A percentile compares a stretch with the other conserved stretches of the same genome.
Evolutionary conservation across 2,888 invertebrate species (phyloP).

Genomic region (Agriotes lineatus): DNA sequence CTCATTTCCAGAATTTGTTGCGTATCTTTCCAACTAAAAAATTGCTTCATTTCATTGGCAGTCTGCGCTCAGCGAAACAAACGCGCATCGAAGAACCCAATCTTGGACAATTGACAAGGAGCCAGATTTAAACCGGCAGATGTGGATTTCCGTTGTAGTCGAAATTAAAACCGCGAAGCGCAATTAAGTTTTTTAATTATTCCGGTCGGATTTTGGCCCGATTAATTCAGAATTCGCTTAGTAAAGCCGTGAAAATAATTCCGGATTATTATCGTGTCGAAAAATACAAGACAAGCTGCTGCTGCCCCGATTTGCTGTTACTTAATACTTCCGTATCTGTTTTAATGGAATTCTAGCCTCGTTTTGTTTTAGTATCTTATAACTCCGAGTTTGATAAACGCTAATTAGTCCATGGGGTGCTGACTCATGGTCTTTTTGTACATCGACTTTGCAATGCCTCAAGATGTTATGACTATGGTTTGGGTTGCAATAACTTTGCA

Average conservation of each 20-base stretch:
- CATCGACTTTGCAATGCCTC: no score
- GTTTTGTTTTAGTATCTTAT: neutral
- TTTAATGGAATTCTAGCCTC: neutral
- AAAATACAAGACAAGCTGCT: conserved; percentile 13
- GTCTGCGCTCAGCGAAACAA: no score
- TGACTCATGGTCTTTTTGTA: conserved; percentile 10
- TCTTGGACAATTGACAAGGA: conserved; percentile 14
- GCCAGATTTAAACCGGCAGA: conserved; percentile 38
- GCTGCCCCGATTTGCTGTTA: conserved; percentile 8
- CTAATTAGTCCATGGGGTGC: neutral
- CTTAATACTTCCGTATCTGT: conserved; percentile 12
- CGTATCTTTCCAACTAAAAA: no score
- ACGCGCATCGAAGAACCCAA: no score
- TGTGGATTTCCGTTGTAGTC: conserved; percentile 39
- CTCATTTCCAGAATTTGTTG: no score
- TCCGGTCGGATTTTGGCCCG: conserved; percentile 29
- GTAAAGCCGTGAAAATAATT: conserved; percentile 16
- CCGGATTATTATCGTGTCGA: conserved; percentile 15
- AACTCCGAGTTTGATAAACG: neutral
- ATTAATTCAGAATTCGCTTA: conserved; percentile 20
- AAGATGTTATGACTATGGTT: no score
- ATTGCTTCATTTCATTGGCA: no score
- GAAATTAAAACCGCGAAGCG: conserved; percentile 47
- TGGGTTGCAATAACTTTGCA: no score
- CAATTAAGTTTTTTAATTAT: conserved; percentile 49